These are phyloP conservation scores for Microplitis demolitor DNA, from an alignment of 1,140 invertebrate genomes.

Conservation along the genomic window DNA sequence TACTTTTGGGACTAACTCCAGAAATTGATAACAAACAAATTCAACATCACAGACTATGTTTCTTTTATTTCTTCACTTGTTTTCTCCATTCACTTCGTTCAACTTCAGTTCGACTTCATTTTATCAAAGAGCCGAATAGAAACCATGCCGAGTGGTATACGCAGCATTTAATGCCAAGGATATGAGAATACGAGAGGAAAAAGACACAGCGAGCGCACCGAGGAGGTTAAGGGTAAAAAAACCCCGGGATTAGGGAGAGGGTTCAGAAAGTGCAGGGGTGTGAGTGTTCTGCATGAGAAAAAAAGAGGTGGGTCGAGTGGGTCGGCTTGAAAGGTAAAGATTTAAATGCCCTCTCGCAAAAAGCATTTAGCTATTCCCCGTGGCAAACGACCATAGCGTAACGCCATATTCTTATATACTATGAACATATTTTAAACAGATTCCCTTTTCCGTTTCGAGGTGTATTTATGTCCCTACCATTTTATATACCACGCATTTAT, in stretches of 20 bases:
- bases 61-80: conserved; percentile 18
- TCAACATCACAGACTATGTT: conserved; percentile 18
- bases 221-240: background rate
- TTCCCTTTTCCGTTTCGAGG: conserved; percentile 47
- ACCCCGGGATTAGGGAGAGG: background rate
- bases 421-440: conserved; percentile 61
- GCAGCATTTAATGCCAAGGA: no score
- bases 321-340: conserved; percentile 53
- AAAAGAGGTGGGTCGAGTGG: conserved; percentile 17
- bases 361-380: conserved; percentile 63
- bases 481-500: no score
- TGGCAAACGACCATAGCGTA: conserved; percentile 61
- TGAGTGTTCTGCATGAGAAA: conserved; percentile 13
- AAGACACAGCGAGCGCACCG: no score
- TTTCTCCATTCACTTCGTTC: background rate
- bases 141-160: no score
- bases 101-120: no score
- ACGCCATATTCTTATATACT: conserved; percentile 31
- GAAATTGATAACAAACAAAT: conserved; percentile 57
- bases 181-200: background rate
- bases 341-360: conserved; percentile 62
- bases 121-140: no score
- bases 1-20: conserved; percentile 30
- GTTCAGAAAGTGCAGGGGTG: background rate
- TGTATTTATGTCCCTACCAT: conserved; percentile 54